Evolutionary conservation across 2,113 vertebrate genomes (phyloP).

Genomic region (Urocynchramus pylzowi): DNA sequence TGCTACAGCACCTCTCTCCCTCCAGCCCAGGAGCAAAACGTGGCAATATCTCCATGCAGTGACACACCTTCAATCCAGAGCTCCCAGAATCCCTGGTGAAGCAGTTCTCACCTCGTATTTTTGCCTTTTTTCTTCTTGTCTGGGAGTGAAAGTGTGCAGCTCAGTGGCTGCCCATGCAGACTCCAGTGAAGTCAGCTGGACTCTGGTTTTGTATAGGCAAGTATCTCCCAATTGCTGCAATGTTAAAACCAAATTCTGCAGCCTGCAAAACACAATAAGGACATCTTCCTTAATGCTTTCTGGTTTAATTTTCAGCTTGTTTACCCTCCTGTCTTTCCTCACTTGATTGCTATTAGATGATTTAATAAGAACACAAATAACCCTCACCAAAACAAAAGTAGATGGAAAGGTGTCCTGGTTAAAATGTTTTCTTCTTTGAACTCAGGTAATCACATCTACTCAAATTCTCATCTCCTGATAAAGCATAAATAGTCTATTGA

Average conservation of each 20-base stretch:
- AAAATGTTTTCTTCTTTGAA: not conserved
- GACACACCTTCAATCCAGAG: not conserved
- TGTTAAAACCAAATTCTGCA: not conserved
- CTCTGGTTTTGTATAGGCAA: accelerated
- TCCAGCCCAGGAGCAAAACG: accelerated
- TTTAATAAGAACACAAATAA: conserved; percentile 4
- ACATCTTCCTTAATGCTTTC: not conserved
- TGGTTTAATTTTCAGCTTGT: not conserved
- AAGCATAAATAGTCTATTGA: not conserved
- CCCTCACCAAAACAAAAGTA: not conserved
- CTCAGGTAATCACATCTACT: not conserved
- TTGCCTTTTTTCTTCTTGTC: not conserved
- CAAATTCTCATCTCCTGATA: not conserved
- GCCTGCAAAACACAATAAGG: not conserved
- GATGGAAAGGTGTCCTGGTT: not conserved
- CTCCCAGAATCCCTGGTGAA: not conserved
- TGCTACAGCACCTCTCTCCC: not conserved
- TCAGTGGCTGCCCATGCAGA: not conserved
- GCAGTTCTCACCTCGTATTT: not conserved
- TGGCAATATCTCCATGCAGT: too few relatives aligned
- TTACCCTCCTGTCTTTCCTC: not conserved
- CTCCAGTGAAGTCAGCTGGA: not conserved
- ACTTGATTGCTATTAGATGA: not conserved
- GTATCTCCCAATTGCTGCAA: not conserved
- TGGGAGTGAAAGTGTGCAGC: not conserved